Base-by-base conservation (phyloP, 2,797 vertebrate species). In the Malacoctenus gilli region DNA sequence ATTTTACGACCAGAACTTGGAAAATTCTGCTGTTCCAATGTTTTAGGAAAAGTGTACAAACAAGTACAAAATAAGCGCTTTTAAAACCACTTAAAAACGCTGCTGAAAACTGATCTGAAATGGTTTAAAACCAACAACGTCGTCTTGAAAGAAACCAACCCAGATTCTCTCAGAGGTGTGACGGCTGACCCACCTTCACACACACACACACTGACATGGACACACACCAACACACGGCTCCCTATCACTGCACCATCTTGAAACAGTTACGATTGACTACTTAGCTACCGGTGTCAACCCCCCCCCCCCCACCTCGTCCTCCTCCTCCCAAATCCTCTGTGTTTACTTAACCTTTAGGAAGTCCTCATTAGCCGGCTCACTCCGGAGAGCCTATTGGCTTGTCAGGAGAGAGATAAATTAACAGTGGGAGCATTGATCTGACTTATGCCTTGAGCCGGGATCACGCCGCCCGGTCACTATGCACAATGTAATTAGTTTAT, bases 341-440 rank as follows among this genome's bases (percentile, higher is more conserved):
- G 89, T 91, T 92, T 87, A 83, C 83, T 87, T 91, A 90, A 92
- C 89, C 91, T 91, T 91, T 90, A 89, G 84, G 79, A 88, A 89
- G 87, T 90, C 85, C 89, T 91, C 85, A 92, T 92, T 92, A 91
- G 82, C 79, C 57, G 35, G 69, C 78, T 77, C 64, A 75, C 73
- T 85, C 80, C 46, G 35, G 46, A 80, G 75, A 81, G 81, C 74
- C 72, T 68, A 80, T 81, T 83, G 84, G 83, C 66, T 85, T 90
- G 90, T 89, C 89, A 90, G 73, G 78, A 74, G 73, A 68, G 84
- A 89, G 87, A 89, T 83, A 87, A 88, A 91, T 90, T 79, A 92
- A 91, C 87, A 89, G 86, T 78, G 82, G 76, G 86, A 60, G 72
- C 87, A 89, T 88, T 85, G 88, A 91, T 90, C 85, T 89, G 87